These are phyloP conservation scores for Rhamnusium bicolor DNA, from an alignment of 2,888 invertebrate genomes.

Conservation along the genomic window DNA sequence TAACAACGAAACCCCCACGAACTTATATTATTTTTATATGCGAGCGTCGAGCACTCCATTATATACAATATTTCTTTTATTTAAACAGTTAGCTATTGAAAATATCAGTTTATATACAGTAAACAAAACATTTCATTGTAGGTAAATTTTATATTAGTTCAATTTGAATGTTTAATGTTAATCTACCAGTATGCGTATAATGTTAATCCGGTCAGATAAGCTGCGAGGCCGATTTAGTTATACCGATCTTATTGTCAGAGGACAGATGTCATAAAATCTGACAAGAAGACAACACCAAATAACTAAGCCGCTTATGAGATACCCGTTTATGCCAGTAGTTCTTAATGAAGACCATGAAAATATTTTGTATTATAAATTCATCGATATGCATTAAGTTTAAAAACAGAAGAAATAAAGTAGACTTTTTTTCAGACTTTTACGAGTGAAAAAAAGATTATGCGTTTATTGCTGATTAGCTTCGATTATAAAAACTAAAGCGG, in stretches of 20 bases:
- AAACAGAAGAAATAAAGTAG: no score
- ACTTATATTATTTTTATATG: no score
- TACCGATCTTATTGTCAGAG: conserved; percentile 15
- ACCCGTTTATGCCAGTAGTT: conserved; percentile 8
- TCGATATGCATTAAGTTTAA: conserved; percentile 3
- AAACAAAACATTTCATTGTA: neutral
- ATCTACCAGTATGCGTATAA: conserved; percentile 10
- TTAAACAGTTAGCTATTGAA: no score
- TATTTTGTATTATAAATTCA: conserved; percentile 26
- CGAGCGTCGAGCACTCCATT: no score
- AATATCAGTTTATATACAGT: neutral
- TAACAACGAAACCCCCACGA: no score
- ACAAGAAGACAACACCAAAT: conserved; percentile 8
- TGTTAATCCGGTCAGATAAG: conserved; percentile 9
- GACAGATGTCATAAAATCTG: conserved; percentile 12
- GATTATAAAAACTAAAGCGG: no score
- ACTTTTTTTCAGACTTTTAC: no score
- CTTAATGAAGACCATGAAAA: conserved; percentile 29
- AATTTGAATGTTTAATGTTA: conserved; percentile 11
- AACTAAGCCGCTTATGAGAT: conserved; percentile 13
- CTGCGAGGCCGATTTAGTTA: conserved; percentile 3
- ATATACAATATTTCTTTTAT: no score
- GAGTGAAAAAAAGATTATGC: no score
- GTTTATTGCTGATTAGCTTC: no score
- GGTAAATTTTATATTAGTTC: neutral